Base-by-base conservation (phyloP, 2,888 invertebrate genomes). In the Drosophila anomalipes region DNA sequence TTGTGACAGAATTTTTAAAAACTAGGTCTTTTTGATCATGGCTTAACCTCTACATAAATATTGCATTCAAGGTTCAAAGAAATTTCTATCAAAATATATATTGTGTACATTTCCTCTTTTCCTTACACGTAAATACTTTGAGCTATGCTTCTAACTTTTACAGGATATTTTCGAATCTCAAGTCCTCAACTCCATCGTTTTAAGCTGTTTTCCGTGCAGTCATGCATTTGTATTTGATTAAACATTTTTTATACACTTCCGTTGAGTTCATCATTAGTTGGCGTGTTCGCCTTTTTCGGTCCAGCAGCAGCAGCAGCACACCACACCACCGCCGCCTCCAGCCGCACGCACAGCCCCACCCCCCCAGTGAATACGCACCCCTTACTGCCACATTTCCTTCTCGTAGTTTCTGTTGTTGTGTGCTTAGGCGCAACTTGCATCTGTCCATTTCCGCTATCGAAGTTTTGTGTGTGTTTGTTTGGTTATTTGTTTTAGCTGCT, bases 241-340 rank as follows among this genome's bases (percentile, higher is more conserved):
- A 86, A 88, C 82, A 85, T 84, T 91, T 90, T 90, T 91, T 90
- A 90, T 81, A 89, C 85, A 77, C 79, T 91, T 90, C 90, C 90
- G 91, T 81, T 81, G 57, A 75, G 82, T 75, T 67, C 88, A 85
- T 88, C 83, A 89, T 88, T 91, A 89, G 89, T 87, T 81, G 70
- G 67, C 78, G 65, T 66, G 85, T 57, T 89, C 63, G 59, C 26
- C 62, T 74, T 63, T 74, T 70, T 86, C 44, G 91, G 86, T 83
- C 91, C 91, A 90, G 83, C 83, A 41, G 49, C 49, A 62, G 54
- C 90, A 83, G 22, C 82, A 44, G 37, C 56, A 63, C 73, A 49
- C 33, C 56, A 63, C 61, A 65, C 68, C 72, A 67, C 68, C 60
- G 66, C 71, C 83, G 44, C 61, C 61, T 22, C 64, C 65, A 26